Evolutionary conservation across 2,113 vertebrate species (phyloP), one percentile per base, ranked within the genome.

Genomic region (Ardeotis arabs): DNA sequence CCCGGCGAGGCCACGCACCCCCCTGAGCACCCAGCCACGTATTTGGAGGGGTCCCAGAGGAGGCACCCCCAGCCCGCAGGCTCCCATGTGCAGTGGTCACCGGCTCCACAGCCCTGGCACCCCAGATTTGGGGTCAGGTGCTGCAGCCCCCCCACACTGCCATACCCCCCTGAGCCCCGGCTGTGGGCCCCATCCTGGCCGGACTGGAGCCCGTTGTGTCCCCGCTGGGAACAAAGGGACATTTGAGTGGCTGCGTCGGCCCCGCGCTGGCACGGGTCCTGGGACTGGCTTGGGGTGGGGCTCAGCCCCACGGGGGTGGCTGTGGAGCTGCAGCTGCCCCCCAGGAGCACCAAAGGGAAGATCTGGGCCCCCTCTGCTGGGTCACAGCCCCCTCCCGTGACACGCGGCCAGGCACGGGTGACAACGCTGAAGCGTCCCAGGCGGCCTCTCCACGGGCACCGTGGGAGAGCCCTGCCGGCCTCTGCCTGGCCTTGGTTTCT

Each of bases 151-250:
- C 39, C 63, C n/a, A 9, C 1, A 1, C 58, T n/a, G 31, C 83
- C 44, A 5, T 49, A 64, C 16, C 29, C 76, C 80, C 72, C 72
- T 66, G 53, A 19, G 73, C 55, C 90, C 76, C 22, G 12, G 37
- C 77, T 4, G 37, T 53, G 16, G 59, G 80, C 91, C 76, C 89
- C 16, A 25, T 76, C 66, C 78, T 13, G 1, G 91, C 69, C 25
- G 21, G 74, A 91, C 95, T 91, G 92, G 87, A 93, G 94, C 85
- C 84, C 78, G 96, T 96, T 94, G 95, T 96, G 89, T 96, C 90
- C 95, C 70, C 18, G 31, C 68, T 1, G 66, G 92, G 94, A 96
- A 97, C 96, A 97, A 97, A 97, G 92, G 82, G 39, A 7, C n/a
- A 19, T 82, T 94, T 97, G 94, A 97, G 95, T 44, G 6, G 82